Evolutionary conservation across 2,888 invertebrate genomes (phyloP), one percentile per base, ranked within the genome.

Genomic region (Opisthograptis luteolata): DNA sequence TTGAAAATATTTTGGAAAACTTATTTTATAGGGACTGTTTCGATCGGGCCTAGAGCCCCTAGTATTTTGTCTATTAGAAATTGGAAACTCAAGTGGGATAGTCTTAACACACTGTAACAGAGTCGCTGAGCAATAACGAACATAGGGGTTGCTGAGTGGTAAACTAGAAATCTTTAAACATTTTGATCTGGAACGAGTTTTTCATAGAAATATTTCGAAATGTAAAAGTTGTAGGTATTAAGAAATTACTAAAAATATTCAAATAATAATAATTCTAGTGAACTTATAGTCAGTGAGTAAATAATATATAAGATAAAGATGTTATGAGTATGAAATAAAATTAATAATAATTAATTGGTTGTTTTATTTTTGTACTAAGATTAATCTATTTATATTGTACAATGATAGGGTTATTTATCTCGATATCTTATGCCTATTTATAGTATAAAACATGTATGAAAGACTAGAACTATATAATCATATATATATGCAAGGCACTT

Each of bases 281-380:
- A 86, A 84, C 42, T 82, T 88, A n/a, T n/a, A 89, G 89, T 71
- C 81, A 77, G 84, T 83, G 87, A 87, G 80, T 88, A 84, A 82
- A 66, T 56, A 53, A 44, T 80, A 64, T 80, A 64, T 86, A 87
- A 87, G 87, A 73, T 68, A 79, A 82, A 79, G 80, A 89, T 90
- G 89, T 90, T 90, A 89, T 78, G 84, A 90, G 78, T 88, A 88
- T 87, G 73, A 86, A 88, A 81, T 87, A 84, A 51, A 87, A 85
- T 70, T 79, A 82, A 84, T 78, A 68, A 79, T 70, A 80, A 75
- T 68, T 64, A 60, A 15, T 40, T 19, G 3, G 4, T 50, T 48
- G 48, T 61, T 60, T 64, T 57, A 57, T 57, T 59, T 43, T 14
- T 12, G 13, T 14, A 36, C 9, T 20, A 20, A 43, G 51, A 44